Evolutionary conservation across 2,113 vertebrate genomes (phyloP).

Genomic region (Otocyon megalotis): DNA sequence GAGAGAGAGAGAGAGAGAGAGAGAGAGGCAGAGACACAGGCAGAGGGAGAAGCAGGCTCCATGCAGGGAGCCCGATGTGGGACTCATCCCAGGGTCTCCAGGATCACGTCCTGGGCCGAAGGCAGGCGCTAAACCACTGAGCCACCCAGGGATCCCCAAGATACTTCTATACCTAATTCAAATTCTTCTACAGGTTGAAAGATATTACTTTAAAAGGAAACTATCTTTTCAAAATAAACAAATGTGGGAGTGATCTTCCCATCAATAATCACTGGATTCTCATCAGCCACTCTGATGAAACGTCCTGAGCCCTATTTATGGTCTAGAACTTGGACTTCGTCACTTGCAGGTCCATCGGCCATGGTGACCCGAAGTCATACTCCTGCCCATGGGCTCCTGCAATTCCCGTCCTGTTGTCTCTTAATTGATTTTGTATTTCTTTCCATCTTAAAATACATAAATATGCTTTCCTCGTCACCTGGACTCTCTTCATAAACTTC

Average conservation of each 20-base stretch:
- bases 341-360: too few species aligned
- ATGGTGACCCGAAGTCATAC: accelerated
- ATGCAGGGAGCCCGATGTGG: too few species aligned
- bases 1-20: too few species aligned
- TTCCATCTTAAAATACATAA: neutral
- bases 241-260: neutral
- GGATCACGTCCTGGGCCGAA: too few species aligned
- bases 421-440: neutral
- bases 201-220: neutral
- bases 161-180: neutral
- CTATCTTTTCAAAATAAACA: neutral
- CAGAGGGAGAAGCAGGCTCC: too few species aligned
- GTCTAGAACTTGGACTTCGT: neutral
- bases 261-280: neutral
- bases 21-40: too few species aligned
- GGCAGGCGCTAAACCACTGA: too few species aligned
- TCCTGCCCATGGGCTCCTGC: neutral
- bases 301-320: neutral
- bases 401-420: neutral
- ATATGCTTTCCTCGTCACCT: neutral
- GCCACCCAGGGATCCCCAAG: neutral
- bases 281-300: neutral
- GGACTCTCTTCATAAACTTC: conserved; percentile 34
- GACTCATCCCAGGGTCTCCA: too few species aligned
- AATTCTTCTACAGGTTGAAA: neutral